Conservation (phyloP, 2,797 vertebrate genomes). For the Eremophila alpestris region DNA sequence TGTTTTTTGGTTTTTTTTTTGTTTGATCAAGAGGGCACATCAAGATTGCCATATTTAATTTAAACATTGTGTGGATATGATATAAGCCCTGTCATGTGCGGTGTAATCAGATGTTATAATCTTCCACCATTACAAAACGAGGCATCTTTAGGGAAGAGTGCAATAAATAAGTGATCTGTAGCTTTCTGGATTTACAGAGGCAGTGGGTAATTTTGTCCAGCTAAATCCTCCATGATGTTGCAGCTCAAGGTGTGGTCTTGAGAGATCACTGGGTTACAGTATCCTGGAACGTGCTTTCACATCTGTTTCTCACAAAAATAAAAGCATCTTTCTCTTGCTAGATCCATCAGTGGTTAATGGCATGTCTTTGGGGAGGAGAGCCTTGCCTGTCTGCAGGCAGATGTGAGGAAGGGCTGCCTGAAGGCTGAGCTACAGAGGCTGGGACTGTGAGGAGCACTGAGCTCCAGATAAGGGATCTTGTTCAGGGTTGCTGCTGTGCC, state of each 20-base stretch:
- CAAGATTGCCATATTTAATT: constrained; percentile 12
- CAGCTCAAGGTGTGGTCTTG: constrained; percentile 39
- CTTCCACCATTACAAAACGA: neutral
- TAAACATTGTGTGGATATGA: neutral
- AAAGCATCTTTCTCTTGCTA: neutral
- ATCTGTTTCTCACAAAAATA: constrained; percentile 7
- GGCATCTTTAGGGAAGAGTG: neutral
- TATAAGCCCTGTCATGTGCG: neutral
- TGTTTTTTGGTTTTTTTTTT: neutral
- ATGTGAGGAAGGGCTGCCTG: neutral
- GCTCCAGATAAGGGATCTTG: neutral
- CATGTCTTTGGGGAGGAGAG: neutral
- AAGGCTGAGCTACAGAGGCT: accelerated
- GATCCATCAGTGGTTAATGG: neutral
- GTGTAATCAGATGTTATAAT: neutral
- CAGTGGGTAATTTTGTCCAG: neutral
- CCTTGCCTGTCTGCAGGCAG: neutral
- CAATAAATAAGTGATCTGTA: neutral
- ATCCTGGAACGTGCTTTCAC: neutral
- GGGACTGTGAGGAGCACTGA: neutral
- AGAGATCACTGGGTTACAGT: neutral
- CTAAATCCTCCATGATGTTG: neutral
- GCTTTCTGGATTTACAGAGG: neutral
- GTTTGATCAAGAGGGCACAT: neutral
- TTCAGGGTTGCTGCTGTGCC: neutral